Percentiles rank a stretch among this genome's conserved stretches.
Conservation (phyloP, 2,797 vertebrate species). For the Sciurus carolinensis region DNA sequence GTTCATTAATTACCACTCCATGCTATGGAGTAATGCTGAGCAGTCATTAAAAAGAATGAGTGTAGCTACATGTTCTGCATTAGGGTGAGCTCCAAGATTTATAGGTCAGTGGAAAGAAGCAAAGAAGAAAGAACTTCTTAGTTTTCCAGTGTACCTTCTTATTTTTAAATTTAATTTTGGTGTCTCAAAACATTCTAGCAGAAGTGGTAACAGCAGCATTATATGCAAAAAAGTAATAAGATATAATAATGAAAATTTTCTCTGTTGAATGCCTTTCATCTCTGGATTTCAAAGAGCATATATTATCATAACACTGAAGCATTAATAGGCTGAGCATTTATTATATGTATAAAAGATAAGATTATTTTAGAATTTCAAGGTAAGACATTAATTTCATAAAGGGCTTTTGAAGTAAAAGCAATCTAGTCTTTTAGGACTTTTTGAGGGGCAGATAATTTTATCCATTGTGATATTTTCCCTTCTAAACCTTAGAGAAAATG, state of each 20-base stretch:
- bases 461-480: slow-evolving; percentile 22
- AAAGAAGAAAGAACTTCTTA: slow-evolving; percentile 8
- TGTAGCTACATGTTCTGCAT: background rate
- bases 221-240: slow-evolving; percentile 52
- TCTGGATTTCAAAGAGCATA: slow-evolving; percentile 80
- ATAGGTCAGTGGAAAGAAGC: background rate
- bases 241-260: slow-evolving; percentile 57
- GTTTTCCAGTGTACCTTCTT: background rate
- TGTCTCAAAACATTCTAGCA: slow-evolving; percentile 57
- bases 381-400: slow-evolving; percentile 73
- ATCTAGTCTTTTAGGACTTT: slow-evolving; percentile 57
- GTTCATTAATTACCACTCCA: background rate
- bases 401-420: slow-evolving; percentile 70
- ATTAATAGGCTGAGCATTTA: slow-evolving; percentile 73
- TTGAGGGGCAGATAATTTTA: slow-evolving; percentile 60
- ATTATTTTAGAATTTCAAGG: slow-evolving; percentile 59
- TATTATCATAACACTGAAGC: slow-evolving; percentile 54
- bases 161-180: slow-evolving; percentile 62
- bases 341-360: slow-evolving; percentile 67
- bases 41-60: background rate
- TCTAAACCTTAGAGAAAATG: background rate
- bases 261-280: slow-evolving; percentile 63
- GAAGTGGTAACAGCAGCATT: slow-evolving; percentile 45
- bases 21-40: background rate
- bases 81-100: background rate